Base-by-base conservation (phyloP, 2,888 invertebrate species). In the Lithophane semibrunnea region DNA sequence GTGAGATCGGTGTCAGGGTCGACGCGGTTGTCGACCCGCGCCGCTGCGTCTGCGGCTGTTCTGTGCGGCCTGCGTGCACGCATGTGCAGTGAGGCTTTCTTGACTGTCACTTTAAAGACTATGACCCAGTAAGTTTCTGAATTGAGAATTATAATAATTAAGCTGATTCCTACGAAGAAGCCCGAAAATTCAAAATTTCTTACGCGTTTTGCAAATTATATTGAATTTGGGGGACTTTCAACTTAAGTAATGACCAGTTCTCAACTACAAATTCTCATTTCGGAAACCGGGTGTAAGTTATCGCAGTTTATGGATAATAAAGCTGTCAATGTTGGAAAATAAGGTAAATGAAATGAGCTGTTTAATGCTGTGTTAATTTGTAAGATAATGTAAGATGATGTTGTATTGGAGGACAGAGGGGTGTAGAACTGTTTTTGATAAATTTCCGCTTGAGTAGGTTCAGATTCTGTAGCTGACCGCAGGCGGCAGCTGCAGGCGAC, bases 1-100 rank as follows among this genome's bases (percentile, higher is more conserved):
- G 29, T 47, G 47, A 63, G 56, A 90, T 85, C 82, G 91, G 87
- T 91, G 93, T 91, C 93, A 93, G 89, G 93, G 93, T 84, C 92
- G 88, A 74, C 61, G 67, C 86, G 92, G 92, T 86, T 89, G 89
- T 78, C 87, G 93, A 90, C 92, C 91, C 89, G 90, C 89, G 90
- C 84, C 89, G 84, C 79, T 69, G 86, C 54, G 89, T 89, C 90
- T 89, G 88, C 83, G 86, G 49, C 65, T 54, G 29, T 73, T 47
- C 10, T 61, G 21, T 37, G 68, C 58, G 66, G 49, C 47, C 29
- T 60, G 86, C 77, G 77, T 58, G 58, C 44, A 52, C 82, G 83
- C 69, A 78, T 61, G 3, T 7, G 8, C 24, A 18, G 37, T 16
- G 13, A 16, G 12, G 42, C 65, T 72, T 75, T 75, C 42, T 63